Base-by-base conservation (phyloP, 2,113 vertebrate species). In the Aphelocoma coerulescens region DNA sequence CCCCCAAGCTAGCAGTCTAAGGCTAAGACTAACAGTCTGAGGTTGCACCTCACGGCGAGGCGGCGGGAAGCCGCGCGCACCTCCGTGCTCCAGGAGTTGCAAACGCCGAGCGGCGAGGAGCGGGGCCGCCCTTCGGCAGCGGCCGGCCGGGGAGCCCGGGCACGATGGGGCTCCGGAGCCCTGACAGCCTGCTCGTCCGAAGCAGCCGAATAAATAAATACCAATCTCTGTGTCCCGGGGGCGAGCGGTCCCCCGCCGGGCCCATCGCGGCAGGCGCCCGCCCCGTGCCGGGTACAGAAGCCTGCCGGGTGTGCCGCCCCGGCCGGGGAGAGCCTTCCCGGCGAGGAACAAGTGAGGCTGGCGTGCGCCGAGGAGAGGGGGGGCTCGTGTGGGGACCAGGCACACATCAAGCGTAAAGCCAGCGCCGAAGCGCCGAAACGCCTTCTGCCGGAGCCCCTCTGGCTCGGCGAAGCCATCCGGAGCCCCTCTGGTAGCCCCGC, bases 71-170 rank as follows among this genome's bases (percentile, higher is more conserved):
- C 93, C 91, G 48, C 88, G 66, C 76, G 71, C 33, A 22, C 22
- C 75, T 27, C 39, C 13, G 23, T 81, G 96, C 91, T 89, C 84
- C 85, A 6, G 57, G 95, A 97, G 97, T 98, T 97, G 96, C 96
- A 95, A 95, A 96, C 97, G 72, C 97, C 96, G 95, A 78, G 97
- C 93, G 95, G 67, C 83, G 65, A 18, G 84, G 37, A 93, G 71
- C 74, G 8, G 71, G 89, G 88, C 54, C 91, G 76, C 84, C 39
- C 88, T 62, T 90, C 41, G 41, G 89, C 83, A 33, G 88, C 68
- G 52, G 62, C 59, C 93, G 10, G 58, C 83, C 54, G 44, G 72
- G 17, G 44, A 59, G 37, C 52, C 57, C 85, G 9, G 85, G 35
- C 10, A 35, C 80, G 4, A 44, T 16, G 82, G 49, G 57, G 62